Evolutionary conservation across 2,797 vertebrate genomes (phyloP).

Genomic region (Coendou prehensilis): DNA sequence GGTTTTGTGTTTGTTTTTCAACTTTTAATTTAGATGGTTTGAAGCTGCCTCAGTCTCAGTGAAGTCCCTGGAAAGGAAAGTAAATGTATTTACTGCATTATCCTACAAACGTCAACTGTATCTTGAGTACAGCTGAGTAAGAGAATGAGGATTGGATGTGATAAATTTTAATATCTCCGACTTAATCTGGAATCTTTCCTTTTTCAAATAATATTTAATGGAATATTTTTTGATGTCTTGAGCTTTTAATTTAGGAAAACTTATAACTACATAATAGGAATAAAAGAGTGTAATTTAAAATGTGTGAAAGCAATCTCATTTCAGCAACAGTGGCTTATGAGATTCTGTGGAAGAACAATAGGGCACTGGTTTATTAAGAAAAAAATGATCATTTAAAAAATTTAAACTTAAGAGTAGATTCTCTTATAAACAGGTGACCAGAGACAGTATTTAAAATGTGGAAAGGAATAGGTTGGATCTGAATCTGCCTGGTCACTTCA

Average conservation of each 20-base stretch:
- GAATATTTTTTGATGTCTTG: neutral
- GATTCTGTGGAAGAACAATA: neutral
- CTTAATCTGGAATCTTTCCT: neutral
- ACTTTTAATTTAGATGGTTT: constrained; percentile 40
- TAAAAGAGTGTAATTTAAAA: constrained; percentile 40
- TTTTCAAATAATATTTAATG: neutral
- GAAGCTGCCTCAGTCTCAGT: constrained; percentile 3
- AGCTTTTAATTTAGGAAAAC: constrained; percentile 55
- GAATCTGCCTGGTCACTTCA: neutral
- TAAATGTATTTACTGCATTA: constrained; percentile 16
- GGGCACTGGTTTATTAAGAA: neutral
- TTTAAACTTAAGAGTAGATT: neutral
- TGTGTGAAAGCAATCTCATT: constrained; percentile 30
- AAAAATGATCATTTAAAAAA: neutral
- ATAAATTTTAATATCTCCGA: constrained; percentile 29
- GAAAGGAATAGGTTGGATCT: constrained; percentile 24
- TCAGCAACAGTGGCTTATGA: neutral
- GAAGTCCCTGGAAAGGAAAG: constrained; percentile 40
- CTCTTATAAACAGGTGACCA: constrained; percentile 30
- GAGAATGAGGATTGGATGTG: constrained; percentile 17
- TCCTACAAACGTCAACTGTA: constrained; percentile 25
- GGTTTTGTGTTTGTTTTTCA: neutral
- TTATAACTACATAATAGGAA: constrained; percentile 9
- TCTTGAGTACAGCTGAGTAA: neutral
- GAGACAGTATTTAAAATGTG: constrained; percentile 51